Evolutionary conservation across 2,888 invertebrate species (phyloP).

Genomic region (Agrochola lota): DNA sequence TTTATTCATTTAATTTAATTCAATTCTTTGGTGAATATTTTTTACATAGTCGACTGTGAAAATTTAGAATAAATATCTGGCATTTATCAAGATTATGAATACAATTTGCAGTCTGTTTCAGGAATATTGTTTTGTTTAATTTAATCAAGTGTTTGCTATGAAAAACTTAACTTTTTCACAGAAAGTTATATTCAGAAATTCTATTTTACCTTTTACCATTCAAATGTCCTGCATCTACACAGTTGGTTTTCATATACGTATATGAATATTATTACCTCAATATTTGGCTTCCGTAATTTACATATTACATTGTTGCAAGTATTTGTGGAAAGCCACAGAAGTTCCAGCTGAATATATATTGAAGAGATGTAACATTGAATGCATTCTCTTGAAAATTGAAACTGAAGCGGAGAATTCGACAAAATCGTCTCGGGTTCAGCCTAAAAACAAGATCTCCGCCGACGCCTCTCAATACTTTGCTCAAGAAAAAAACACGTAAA

Average conservation of each 20-base stretch:
- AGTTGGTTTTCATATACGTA: background rate
- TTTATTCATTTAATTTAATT: slow-evolving; percentile 62
- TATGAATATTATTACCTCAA: slow-evolving; percentile 29
- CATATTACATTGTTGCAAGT: slow-evolving; percentile 39
- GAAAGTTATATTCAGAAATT: background rate
- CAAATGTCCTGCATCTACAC: background rate
- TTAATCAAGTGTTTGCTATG: background rate
- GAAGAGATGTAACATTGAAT: slow-evolving; percentile 32
- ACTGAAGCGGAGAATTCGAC: slow-evolving; percentile 10
- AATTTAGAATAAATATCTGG: slow-evolving; percentile 20
- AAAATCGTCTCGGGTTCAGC: background rate
- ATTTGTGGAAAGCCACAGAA: slow-evolving; percentile 22
- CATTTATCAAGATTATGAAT: slow-evolving; percentile 16
- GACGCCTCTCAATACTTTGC: background rate
- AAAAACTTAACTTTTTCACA: background rate
- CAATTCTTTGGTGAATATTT: slow-evolving; percentile 46
- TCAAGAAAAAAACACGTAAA: background rate
- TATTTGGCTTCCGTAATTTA: slow-evolving; percentile 34
- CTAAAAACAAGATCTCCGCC: background rate
- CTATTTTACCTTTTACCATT: background rate
- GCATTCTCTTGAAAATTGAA: slow-evolving; percentile 27
- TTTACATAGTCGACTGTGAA: slow-evolving; percentile 27
- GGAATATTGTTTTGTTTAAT: slow-evolving; percentile 1
- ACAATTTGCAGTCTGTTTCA: slow-evolving; percentile 11
- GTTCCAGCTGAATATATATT: slow-evolving; percentile 39